phyloP scores from a whole-genome alignment of 37 sponge, comb jelly and placozoan genomes.

The Beroe ovata region DNA sequence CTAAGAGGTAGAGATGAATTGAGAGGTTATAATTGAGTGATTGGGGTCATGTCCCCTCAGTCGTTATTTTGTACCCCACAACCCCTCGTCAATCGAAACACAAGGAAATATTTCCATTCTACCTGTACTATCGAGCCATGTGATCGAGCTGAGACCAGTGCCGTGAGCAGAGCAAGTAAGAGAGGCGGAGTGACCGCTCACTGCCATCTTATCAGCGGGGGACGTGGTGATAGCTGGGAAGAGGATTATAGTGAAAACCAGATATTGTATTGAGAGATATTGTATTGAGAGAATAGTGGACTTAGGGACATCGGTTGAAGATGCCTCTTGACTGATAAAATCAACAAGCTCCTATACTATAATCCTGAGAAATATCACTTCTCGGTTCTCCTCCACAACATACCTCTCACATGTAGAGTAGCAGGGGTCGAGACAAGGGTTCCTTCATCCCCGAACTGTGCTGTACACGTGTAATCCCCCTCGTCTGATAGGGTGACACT shows the following conservation, averaged over 20 bases:
- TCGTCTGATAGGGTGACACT: constrained; percentile 15
- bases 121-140: background rate
- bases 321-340: no score
- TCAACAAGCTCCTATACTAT: no score
- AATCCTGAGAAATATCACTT: no score
- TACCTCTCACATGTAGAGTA: constrained; percentile 7
- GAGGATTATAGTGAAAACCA: no score
- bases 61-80: no score
- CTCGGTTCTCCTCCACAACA: background rate
- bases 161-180: constrained; percentile 32
- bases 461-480: background rate
- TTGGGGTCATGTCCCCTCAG: no score
- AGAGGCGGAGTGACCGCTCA: background rate
- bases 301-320: no score
- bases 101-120: no score
- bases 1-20: background rate
- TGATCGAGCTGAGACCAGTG: background rate
- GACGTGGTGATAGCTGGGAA: constrained; percentile 26
- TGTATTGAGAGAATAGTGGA: no score
- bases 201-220: background rate
- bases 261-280: no score
- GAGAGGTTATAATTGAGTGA: background rate
- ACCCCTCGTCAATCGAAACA: no score
- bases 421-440: background rate
- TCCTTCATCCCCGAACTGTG: background rate